Evolutionary conservation across 2,797 vertebrate genomes (phyloP), one percentile per base, ranked within the genome.

Genomic region (Margarornis squamiger): DNA sequence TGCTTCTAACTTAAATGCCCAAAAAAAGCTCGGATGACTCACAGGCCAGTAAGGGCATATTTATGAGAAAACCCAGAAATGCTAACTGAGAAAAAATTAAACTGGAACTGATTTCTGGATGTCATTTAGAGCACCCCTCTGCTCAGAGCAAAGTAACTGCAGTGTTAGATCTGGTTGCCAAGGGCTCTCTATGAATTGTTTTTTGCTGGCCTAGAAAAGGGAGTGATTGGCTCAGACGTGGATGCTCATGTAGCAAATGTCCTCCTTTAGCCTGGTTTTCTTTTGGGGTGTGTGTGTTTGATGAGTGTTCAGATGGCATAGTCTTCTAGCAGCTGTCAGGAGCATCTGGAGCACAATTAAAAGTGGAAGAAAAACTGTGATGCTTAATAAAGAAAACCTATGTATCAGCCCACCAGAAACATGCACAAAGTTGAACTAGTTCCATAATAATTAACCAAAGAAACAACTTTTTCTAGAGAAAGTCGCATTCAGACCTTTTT

Each of bases 341-440:
- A 90, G 78, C 86, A 94, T 71, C 86, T 90, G 86, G 76, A 81
- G 38, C 52, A 81, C 43, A 68, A 84, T 68, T 90, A 67, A 63
- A 90, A 93, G n/a, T 52, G 32, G 70, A 63, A 82, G 51, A 46
- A 78, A 80, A 91, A 30, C 54, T 72, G 29, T 70, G 45, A 27
- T 86, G 16, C 46, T 73, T 91, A 76, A 66, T 52, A 66, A 90
- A 86, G 70, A 30, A 72, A 93, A 51, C 30, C 38, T 22, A 39
- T 54, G 2, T n/a, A 73, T 80, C 48, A 66, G 29, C 51, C 20
- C 70, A 72, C 22, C 39, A 88, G 66, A 51, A 94, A 65, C 1
- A 12, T 7, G 55, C 27, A 54, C 36, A 24, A 75, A 62, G 30
- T 36, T 63, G 46, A 77, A 57, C 32, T 23, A 34, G 18, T n/a